A percentile compares a stretch with the other conserved stretches of the same genome.
Conservation (phyloP, 2,797 vertebrate species). For the Mergus octosetaceus region DNA sequence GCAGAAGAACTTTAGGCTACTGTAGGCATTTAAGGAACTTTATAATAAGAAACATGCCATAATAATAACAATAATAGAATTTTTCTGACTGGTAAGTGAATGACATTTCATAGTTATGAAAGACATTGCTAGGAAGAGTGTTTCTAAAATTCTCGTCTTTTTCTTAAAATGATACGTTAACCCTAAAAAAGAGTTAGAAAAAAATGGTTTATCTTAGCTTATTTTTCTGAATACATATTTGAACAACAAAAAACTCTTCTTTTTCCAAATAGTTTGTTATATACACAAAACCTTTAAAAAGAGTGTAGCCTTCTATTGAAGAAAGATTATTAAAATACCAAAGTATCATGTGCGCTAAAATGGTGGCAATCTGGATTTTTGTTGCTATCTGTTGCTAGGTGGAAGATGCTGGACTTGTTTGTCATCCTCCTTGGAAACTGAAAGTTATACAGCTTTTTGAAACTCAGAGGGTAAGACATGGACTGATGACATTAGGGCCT, state of each 20-base stretch:
- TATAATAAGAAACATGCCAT: background rate
- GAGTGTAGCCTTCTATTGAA: background rate
- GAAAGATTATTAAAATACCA: background rate
- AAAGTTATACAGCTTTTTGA: conserved; percentile 97
- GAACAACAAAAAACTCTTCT: background rate
- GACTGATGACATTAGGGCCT: conserved; percentile 95
- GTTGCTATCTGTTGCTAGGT: conserved; percentile 75
- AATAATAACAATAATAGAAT: background rate
- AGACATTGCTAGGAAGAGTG: background rate
- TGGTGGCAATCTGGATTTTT: background rate
- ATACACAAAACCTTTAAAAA: background rate
- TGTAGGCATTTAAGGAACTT: background rate
- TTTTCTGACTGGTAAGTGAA: background rate
- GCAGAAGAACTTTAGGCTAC: background rate
- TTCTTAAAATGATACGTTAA: background rate
- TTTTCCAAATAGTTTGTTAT: background rate
- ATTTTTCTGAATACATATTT: background rate
- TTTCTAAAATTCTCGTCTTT: background rate
- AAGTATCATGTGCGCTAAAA: background rate
- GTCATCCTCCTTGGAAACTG: conserved; percentile 93
- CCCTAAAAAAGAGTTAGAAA: background rate
- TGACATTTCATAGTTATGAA: background rate
- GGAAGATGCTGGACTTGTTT: conserved; percentile 88
- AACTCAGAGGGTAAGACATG: conserved; percentile 93
- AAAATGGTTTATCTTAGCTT: background rate